A percentile compares a stretch with the other conserved stretches of the same genome.
phyloP scores from a whole-genome alignment of 2,888 invertebrate genomes.

The Temnothorax unifasciatus region DNA sequence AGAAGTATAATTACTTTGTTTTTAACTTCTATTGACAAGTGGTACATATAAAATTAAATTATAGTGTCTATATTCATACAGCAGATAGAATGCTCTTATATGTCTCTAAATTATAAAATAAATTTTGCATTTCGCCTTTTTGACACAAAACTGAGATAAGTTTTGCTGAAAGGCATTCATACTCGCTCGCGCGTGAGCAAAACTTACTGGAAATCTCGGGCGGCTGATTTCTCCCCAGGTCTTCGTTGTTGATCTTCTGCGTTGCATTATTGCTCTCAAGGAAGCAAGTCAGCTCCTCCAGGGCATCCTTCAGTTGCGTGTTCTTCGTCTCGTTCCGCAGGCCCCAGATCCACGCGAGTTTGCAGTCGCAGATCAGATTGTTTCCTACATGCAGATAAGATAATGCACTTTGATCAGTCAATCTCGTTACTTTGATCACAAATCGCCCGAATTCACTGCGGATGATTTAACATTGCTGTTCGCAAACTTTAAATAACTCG shows the following conservation, averaged over 20 bases:
- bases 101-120: background rate
- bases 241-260: constrained; percentile 77
- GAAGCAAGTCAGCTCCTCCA: constrained; percentile 91
- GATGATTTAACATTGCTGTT: background rate
- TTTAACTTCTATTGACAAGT: background rate
- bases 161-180: background rate
- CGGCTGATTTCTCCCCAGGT: constrained; percentile 80
- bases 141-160: constrained; percentile 2
- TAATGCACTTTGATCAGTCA: constrained; percentile 9
- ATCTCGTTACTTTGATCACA: constrained; percentile 4
- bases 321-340: constrained; percentile 92
- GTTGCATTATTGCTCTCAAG: constrained; percentile 87
- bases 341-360: constrained; percentile 92
- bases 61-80: background rate
- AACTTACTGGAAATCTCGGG: constrained; percentile 80
- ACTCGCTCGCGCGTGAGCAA: constrained; percentile 15
- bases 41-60: background rate
- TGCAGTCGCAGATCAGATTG: constrained; percentile 94
- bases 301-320: constrained; percentile 89
- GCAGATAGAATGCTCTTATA: background rate
- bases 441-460: background rate
- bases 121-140: constrained; percentile 11
- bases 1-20: background rate
- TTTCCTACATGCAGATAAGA: constrained; percentile 89
- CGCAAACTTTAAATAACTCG: background rate